Base-by-base conservation (phyloP, 2,113 vertebrate species). In the Hippocampus comes region DNA sequence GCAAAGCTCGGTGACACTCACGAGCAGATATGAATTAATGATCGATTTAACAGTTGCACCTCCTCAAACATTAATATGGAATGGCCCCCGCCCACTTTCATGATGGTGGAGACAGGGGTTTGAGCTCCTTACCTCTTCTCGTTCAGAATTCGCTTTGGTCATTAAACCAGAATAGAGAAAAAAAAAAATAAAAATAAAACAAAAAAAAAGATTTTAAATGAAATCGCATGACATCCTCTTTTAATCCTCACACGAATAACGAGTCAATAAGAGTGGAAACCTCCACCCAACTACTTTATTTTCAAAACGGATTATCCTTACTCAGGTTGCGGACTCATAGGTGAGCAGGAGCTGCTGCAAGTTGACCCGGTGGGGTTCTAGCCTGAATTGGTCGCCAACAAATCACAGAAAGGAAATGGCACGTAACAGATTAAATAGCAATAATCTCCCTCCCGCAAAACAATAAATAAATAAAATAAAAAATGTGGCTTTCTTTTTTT, bases 11-110 rank as follows among this genome's bases (percentile, higher is more conserved):
- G 78, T 79, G 75, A 76, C 63, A 59, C 20, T 56, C n/a, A 20
- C 10, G 38, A 76, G 43, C 60, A 3, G 20, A 67, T 78, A 83
- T 79, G 30, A 79, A 82, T 77, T 76, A 74, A 72, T 71, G 73
- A 81, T 89, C 78, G 75, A 77, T 78, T 72, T 76, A 73, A 63
- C 20, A 30, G 68, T 73, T 57, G 12, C 17, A 14, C 27, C 0
- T 9, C 34, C 70, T 43, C 46, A 2, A 42, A 60, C 77, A 84
- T 81, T 70, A 86, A 82, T 82, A 83, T 73, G 70, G 66, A 89
- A 80, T 20, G 76, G 78, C 23, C 75, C 49, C 4, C 20, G 9
- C 61, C 61, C 10, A 5, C 34, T 17, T 41, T 38, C 3, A 63
- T 63, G 34, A 61, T 61, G 59, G 59, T 17, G 59, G 61, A 21